These are phyloP conservation scores for Eulemur albifrons DNA, from an alignment of 2,797 vertebrate genomes.

Conservation along the genomic window DNA sequence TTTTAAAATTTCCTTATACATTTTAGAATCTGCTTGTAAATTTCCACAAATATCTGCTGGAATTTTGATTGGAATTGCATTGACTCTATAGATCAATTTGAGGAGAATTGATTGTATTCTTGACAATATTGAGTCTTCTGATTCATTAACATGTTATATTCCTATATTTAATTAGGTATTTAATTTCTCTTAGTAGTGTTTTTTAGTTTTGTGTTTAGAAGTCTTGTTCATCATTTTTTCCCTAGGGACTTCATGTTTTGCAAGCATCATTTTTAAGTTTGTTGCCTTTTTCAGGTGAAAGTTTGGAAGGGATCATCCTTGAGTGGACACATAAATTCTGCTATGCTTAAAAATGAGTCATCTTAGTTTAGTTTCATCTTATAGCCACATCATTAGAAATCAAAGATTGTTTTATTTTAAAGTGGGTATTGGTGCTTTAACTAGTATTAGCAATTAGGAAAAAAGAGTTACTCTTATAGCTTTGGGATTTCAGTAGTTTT, in stretches of 20 bases:
- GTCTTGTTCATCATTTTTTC: not conserved
- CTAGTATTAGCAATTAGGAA: not conserved
- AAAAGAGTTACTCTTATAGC: not conserved
- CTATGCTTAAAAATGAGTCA: not conserved
- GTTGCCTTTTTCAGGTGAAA: not conserved
- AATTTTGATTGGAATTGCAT: not conserved
- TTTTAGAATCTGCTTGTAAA: constrained; percentile 28
- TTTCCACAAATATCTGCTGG: constrained; percentile 1
- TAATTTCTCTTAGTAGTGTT: constrained; percentile 15
- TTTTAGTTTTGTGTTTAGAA: not conserved
- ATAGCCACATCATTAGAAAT: not conserved
- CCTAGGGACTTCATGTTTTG: not conserved
- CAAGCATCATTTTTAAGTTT: constrained; percentile 1
- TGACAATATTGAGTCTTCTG: not conserved
- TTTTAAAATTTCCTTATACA: not conserved
- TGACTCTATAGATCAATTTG: not conserved
- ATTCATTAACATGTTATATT: not conserved
- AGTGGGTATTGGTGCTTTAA: not conserved
- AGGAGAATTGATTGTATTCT: not conserved
- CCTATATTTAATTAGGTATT: not conserved
- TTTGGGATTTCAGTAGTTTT: not conserved
- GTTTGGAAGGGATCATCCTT: not conserved
- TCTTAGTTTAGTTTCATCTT: constrained; percentile 1
- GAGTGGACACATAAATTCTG: not conserved
- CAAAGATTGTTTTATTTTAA: constrained; percentile 12